These are phyloP conservation scores for Illadopsis cleaveri DNA, from an alignment of 2,113 vertebrate species.

Conservation along the genomic window DNA sequence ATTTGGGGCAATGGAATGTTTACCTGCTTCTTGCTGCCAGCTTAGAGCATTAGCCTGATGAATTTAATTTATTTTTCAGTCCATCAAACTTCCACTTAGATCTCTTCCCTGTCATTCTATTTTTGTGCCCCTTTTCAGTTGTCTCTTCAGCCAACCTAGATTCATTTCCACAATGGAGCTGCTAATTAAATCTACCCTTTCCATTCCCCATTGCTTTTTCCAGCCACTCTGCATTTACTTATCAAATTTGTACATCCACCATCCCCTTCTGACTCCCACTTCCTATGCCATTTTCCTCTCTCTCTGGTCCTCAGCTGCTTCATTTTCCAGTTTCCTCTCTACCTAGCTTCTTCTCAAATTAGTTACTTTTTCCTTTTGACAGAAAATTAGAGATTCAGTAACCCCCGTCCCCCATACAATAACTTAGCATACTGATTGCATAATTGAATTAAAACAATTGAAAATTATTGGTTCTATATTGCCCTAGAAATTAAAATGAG, in stretches of 20 bases:
- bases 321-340: background rate
- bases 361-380: background rate
- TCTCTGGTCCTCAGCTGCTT: background rate
- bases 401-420: background rate
- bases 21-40: background rate
- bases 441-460: background rate
- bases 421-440: background rate
- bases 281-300: background rate
- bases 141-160: background rate
- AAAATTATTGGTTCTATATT: background rate
- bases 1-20: background rate
- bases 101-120: background rate
- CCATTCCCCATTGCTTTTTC: background rate
- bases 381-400: background rate
- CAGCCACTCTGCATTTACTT: background rate
- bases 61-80: background rate
- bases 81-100: background rate
- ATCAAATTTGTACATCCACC: background rate
- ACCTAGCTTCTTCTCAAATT: background rate
- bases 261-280: background rate
- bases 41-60: background rate
- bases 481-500: background rate
- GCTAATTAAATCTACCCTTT: background rate
- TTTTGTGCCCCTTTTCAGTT: background rate
- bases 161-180: background rate